Conservation (phyloP, 2,113 vertebrate genomes). For the Cheirogaleus medius region DNA sequence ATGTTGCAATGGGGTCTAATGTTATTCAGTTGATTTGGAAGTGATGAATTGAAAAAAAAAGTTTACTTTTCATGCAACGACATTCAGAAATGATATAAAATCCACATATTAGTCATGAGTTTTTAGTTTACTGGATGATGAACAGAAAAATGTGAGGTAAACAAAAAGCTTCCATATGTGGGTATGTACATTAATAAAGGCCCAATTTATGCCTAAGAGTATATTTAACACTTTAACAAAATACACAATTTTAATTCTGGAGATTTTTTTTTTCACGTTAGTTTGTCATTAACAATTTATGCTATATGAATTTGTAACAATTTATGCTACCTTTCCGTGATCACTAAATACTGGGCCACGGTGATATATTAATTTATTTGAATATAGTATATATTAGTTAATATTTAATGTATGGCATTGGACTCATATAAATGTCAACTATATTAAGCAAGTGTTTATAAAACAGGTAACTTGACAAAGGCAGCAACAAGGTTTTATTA, state of each 20-base stretch:
- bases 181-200: background rate
- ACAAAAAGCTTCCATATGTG: background rate
- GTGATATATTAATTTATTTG: background rate
- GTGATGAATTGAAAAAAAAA: slow-evolving; percentile 31
- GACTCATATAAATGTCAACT: slow-evolving; percentile 40
- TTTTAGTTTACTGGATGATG: slow-evolving; percentile 46
- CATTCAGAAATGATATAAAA: slow-evolving; percentile 50
- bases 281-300: background rate
- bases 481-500: slow-evolving; percentile 40
- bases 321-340: background rate
- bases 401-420: background rate
- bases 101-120: slow-evolving; percentile 49
- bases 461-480: slow-evolving; percentile 49
- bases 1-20: background rate
- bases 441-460: slow-evolving; percentile 5
- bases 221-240: background rate
- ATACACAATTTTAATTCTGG: background rate
- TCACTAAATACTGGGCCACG: background rate
- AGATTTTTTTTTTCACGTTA: background rate
- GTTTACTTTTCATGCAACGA: slow-evolving; percentile 50
- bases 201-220: background rate
- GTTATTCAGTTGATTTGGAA: slow-evolving; percentile 35
- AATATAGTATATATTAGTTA: background rate
- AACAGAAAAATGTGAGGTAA: background rate
- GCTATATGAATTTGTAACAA: background rate